Conservation (phyloP, 2,113 vertebrate species). For the Aramus guarauna region DNA sequence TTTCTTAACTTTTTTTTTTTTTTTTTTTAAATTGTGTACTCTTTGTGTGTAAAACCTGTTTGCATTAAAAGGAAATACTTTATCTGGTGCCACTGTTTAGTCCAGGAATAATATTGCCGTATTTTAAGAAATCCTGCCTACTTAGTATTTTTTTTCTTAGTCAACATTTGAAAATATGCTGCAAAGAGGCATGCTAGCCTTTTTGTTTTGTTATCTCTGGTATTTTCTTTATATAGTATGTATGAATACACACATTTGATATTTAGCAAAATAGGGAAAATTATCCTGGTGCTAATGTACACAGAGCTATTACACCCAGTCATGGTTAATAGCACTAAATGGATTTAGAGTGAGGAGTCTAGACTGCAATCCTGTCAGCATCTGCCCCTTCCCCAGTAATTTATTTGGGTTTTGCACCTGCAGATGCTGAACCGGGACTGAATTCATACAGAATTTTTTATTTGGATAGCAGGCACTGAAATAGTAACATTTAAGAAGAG, state of each 20-base stretch:
- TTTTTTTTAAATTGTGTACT: background rate
- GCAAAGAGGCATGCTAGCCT: background rate
- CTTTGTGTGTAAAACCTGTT: background rate
- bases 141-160: background rate
- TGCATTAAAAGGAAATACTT: background rate
- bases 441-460: conserved; percentile 41
- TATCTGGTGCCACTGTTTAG: background rate
- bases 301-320: conserved; percentile 63
- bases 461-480: background rate
- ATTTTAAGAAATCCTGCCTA: background rate
- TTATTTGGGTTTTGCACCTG: conserved; percentile 67
- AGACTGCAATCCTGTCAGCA: conserved; percentile 66
- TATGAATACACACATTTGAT: conserved; percentile 43
- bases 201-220: background rate
- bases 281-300: conserved; percentile 57
- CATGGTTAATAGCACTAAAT: conserved; percentile 69
- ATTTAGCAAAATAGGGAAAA: conserved; percentile 57
- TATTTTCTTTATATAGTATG: conserved; percentile 13
- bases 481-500: conserved; percentile 16
- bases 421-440: conserved; percentile 28
- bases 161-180: background rate
- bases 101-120: background rate
- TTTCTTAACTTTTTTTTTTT: background rate
- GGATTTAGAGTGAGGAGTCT: conserved; percentile 68
- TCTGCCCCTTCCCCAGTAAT: conserved; percentile 58